phyloP scores from a whole-genome alignment of 2,888 invertebrate genomes.

The Phengaris arion region DNA sequence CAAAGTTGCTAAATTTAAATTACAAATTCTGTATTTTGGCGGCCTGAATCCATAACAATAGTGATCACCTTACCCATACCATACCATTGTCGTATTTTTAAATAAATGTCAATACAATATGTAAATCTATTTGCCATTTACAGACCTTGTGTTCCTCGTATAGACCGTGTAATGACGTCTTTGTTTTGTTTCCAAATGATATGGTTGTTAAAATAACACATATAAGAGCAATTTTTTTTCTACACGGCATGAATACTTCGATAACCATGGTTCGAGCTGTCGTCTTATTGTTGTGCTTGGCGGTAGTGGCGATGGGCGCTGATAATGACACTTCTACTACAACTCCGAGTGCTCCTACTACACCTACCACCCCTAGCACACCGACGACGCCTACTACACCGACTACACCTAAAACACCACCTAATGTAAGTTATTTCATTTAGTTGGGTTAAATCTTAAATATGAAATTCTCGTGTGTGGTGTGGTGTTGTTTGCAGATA shows the following conservation, averaged over 20 bases:
- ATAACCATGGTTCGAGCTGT: conserved; percentile 42
- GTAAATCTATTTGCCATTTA: conserved; percentile 3
- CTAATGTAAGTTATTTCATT: not conserved
- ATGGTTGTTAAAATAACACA: conserved; percentile 41
- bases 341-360: conserved; percentile 30
- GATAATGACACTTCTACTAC: conserved; percentile 40
- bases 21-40: too few species aligned
- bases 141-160: not conserved
- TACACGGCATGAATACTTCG: conserved; percentile 30
- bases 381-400: not conserved
- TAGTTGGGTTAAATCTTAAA: too few species aligned
- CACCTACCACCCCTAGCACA: not conserved
- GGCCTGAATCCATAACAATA: not conserved
- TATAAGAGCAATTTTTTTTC: conserved; percentile 38
- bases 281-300: conserved; percentile 40
- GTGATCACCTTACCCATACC: not conserved
- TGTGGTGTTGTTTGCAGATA: too few species aligned
- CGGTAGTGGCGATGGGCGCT: conserved; percentile 39
- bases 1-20: too few species aligned
- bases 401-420: not conserved
- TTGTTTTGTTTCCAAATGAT: conserved; percentile 32
- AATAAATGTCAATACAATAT: not conserved
- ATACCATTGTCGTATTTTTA: not conserved
- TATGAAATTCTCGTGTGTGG: too few species aligned
- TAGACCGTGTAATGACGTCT: conserved; percentile 11